Evolutionary conservation across 1,140 invertebrate genomes (phyloP), one percentile per base, ranked within the genome.

Genomic region (Oncopeltus fasciatus): DNA sequence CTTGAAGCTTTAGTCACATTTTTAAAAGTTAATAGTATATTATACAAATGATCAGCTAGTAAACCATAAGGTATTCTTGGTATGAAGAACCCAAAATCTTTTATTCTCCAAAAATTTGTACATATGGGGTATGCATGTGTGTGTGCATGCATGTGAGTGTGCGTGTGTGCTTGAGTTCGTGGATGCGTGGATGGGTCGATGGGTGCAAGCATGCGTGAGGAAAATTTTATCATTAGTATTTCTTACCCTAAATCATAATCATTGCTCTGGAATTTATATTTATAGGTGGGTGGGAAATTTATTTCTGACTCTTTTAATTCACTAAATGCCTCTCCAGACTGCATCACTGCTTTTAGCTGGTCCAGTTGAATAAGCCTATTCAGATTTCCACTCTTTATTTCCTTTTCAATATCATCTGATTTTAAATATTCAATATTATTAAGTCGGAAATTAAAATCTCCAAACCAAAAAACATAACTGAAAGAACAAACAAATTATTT

Each of bases 391-490:
- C 85, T 82, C 60, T 76, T 72, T 49, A 91, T 74, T 1, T 78
- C 62, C 3, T 77, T 72, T 2, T 81, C 77, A 28, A 95, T 90
- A 65, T 87, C 83, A 61, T 80, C 74, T 0, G 84, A 76, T 0
- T 80, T 77, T 62, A 82, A 77, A 14, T 76, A 77, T 63, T 81
- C 81, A 9, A 43, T 27, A 33, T 76, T 73, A 21, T 83, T 71
- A 9, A 95, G 76, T 1, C 94, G 84, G 72, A 96, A 97, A 73
- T 97, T 97, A 44, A 96, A 75, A 70, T 96, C 93, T 1, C 94
- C 94, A 67, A 95, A 82, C 91, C 92, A 96, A 73, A 97, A 94
- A 12, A 94, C 83, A 72, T 95, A 95, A 69, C 90, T 92, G 72
- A 60, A 77, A 75, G 65, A 63, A 4, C 57, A 56, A 27, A 18